Conservation (phyloP, 2,113 vertebrate species). For the Scomber scombrus region DNA sequence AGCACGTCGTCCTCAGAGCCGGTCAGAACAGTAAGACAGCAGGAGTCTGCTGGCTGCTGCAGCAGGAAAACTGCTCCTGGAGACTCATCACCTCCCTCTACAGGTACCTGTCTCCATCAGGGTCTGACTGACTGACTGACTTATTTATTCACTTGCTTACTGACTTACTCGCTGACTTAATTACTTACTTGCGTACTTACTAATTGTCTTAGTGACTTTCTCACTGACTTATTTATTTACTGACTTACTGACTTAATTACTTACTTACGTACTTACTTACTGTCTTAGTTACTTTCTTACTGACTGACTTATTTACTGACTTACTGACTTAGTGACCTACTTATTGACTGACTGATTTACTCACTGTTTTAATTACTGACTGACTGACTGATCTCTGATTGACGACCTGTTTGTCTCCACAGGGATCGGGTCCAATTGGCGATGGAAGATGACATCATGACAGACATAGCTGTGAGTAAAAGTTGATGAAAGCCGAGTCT, state of each 20-base stretch:
- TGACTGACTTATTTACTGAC: not conserved
- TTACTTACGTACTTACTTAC: too few species aligned
- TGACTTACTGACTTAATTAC: too few species aligned
- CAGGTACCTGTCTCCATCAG: conserved; percentile 80
- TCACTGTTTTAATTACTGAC: not conserved
- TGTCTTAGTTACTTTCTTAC: not conserved
- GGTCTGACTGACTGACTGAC: not conserved
- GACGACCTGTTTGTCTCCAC: conserved; percentile 43
- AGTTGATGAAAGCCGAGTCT: not conserved
- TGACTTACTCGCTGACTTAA: too few species aligned
- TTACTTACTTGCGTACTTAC: too few species aligned
- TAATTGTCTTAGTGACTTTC: not conserved
- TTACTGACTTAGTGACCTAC: too few species aligned
- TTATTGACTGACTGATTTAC: too few species aligned
- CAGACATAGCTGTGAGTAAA: conserved; percentile 90
- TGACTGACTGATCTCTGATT: not conserved
- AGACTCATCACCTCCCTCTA: conserved; percentile 94
- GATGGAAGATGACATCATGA: conserved; percentile 91
- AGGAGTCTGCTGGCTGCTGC: conserved; percentile 95
- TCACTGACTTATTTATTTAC: not conserved
- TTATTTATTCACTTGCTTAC: not conserved
- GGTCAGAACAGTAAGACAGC: conserved; percentile 96
- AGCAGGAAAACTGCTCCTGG: conserved; percentile 96
- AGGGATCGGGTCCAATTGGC: conserved; percentile 92
- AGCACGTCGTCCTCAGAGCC: conserved; percentile 92